Evolutionary conservation across 2,797 vertebrate species (phyloP), one percentile per base, ranked within the genome.

Genomic region (Chloroceryle inda): DNA sequence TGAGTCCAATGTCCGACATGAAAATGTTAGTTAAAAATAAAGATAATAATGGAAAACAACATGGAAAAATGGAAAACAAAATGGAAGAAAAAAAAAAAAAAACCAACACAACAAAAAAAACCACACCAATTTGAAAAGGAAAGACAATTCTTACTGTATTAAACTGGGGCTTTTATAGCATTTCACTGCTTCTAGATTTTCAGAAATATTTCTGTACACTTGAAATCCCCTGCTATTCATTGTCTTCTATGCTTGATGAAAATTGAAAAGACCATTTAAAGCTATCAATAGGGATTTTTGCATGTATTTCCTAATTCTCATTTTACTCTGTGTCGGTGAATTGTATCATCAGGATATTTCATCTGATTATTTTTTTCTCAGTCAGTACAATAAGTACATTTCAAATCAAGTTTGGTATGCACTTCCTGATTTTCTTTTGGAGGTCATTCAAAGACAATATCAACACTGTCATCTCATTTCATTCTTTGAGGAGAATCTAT

Each of bases 391-490:
- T 83, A 93, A 95, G 78, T 79, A 95, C 85, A 93, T 97, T 97
- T 97, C 95, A 96, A 96, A 96, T 94, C 73, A 96, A 95, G 74
- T 97, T 97, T 96, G 91, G 92, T 90, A 97, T 97, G 97, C 71
- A 94, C 87, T 97, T 97, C 96, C 84, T 97, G 88, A 96, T 98
- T 94, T 97, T 85, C 71, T 94, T 85, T 92, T 95, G 82, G 94
- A 98, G 96, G 96, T 98, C 96, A 84, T 92, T 97, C 97, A 98
- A 96, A 97, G 97, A 86, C 95, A 96, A 91, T 94, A 97, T 94
- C 92, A 92, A 93, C 76, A 96, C 20, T 96, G 94, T 97, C 95
- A 96, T 97, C 91, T 96, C 80, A 91, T 97, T 97, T 97, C 74
- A 94, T 93, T 94, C 93, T 95, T 96, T 88, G 89, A 97, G 97